Evolutionary conservation across 2,888 invertebrate species (phyloP).

Genomic region (Xestia sexstrigata): DNA sequence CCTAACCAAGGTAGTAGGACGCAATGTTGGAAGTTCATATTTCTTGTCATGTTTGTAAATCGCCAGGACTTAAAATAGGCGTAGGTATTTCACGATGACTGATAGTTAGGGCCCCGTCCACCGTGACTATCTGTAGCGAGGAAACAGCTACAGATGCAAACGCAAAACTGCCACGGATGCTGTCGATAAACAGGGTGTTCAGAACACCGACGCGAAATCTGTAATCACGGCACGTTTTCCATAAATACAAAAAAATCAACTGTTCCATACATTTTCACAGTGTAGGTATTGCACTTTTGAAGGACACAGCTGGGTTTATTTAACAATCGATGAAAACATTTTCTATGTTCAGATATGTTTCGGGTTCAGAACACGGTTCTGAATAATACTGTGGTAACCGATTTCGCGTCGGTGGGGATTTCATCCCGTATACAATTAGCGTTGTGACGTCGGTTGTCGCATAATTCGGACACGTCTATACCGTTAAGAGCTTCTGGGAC

Average conservation of each 20-base stretch:
- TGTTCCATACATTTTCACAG: too few relatives aligned
- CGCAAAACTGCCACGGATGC: background rate
- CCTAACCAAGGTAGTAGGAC: background rate
- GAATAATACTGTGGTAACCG: too few relatives aligned
- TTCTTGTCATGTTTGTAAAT: background rate
- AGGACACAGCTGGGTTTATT: too few relatives aligned
- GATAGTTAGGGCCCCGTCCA: background rate
- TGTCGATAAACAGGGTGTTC: too few relatives aligned
- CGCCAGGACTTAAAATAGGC: background rate
- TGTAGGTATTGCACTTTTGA: too few relatives aligned
- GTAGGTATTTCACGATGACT: background rate
- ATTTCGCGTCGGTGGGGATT: too few relatives aligned
- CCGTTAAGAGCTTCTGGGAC: background rate
- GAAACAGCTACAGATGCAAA: background rate
- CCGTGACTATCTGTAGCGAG: background rate
- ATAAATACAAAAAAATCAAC: too few relatives aligned
- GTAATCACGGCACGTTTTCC: too few relatives aligned
- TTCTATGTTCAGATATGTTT: too few relatives aligned
- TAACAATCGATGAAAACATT: too few relatives aligned
- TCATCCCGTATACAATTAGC: background rate
- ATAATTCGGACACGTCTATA: background rate
- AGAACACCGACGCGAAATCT: too few relatives aligned
- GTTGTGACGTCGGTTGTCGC: background rate
- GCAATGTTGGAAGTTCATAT: background rate
- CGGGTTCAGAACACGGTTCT: too few relatives aligned